Base-by-base conservation (phyloP, 2,888 invertebrate species). In the Volucella zonaria region DNA sequence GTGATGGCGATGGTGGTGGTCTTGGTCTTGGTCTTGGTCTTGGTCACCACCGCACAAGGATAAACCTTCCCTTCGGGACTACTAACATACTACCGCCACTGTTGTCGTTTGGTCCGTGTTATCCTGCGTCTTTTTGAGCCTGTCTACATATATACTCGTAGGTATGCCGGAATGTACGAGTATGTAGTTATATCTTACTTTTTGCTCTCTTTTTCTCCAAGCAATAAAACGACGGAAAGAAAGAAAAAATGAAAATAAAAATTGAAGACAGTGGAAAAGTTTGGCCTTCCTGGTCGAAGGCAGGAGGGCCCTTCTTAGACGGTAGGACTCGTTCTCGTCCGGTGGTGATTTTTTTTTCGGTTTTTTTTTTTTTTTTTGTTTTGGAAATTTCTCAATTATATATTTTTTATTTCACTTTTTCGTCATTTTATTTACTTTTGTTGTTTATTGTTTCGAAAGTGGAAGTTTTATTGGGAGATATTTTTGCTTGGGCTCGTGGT, bases 371-470 rank as follows among this genome's bases (percentile, higher is more conserved):
- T 62, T 38, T 62, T 61, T 49, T n/a, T n/a, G n/a, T n/a, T n/a
- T 68, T 58, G 40, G 49, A 76, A 76, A 77, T 68, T 81, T 73
- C 80, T 80, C 76, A 77, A 85, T 77, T 85, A 71, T 73, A 73
- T 74, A 59, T 73, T 45, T 62, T 43, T 75, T 83, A 75, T 85
- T 76, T 80, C 67, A 76, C 62, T 80, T 85, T 80, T 73, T 81
- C 76, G 64, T 80, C 73, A 77, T 85, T 85, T 76, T 73, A 73
- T 80, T 80, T 85, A 73, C 77, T 85, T 76, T 81, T 85, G 64
- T 73, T 85, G 80, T 85, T 85, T 85, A 85, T 85, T 80, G 85
- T 73, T 80, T 73, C 59, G 73, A 80, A 68, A 80, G 85, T 85
- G 80, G 76, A 85, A 85, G 76, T 81, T 80, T 85, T 85, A 77